A percentile compares a stretch with the other conserved stretches of the same genome.
These are phyloP conservation scores for Timema cristinae DNA, from an alignment of 2,888 invertebrate species.

Conservation along the genomic window DNA sequence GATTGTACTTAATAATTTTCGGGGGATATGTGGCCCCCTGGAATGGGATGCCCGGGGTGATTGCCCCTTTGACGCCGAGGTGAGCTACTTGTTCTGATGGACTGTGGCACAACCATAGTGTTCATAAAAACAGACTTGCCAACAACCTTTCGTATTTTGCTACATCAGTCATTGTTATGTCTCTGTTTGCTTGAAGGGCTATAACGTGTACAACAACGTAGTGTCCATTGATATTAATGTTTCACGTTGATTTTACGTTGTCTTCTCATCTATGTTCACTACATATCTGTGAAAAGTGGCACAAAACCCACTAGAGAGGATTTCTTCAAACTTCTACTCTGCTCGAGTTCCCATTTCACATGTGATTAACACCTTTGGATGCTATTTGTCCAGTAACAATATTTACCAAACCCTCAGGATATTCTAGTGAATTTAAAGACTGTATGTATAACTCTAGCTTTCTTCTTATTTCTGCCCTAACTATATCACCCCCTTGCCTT, in stretches of 20 bases:
- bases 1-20: no score
- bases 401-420: slow-evolving; percentile 9
- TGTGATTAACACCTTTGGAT: not conserved
- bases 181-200: not conserved
- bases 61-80: not conserved
- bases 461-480: not conserved
- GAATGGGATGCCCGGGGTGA: no score
- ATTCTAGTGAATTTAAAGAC: not conserved
- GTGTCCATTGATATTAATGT: not conserved
- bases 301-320: not conserved
- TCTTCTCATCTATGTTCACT: not conserved
- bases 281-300: not conserved
- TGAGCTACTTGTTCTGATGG: not conserved
- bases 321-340: not conserved
- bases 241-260: not conserved
- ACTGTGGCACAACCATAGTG: not conserved
- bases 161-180: not conserved
- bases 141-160: not conserved
- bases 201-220: slow-evolving; percentile 3
- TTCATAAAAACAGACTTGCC: not conserved
- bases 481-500: not conserved
- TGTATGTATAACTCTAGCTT: not conserved
- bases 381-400: not conserved
- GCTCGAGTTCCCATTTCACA: not conserved
- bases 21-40: no score